Evolutionary conservation across 2,797 vertebrate genomes (phyloP), one percentile per base, ranked within the genome.

Genomic region (Poeciliopsis turneri): DNA sequence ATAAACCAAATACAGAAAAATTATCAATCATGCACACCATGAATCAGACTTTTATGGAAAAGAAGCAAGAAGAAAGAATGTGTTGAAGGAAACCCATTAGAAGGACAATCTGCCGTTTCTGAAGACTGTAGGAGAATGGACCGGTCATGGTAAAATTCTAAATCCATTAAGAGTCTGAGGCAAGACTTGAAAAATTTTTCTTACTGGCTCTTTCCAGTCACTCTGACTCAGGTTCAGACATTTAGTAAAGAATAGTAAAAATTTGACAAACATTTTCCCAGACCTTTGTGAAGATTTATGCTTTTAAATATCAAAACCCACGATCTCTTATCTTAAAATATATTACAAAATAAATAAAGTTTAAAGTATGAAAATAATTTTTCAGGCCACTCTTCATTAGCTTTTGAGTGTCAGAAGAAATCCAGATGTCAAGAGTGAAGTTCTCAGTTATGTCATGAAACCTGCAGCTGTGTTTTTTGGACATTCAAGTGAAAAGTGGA

Each of bases 391-490:
- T 41, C 9, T 25, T 23, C 10, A n/a, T 43, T 25, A 25, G 25
- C 66, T 13, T 43, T 43, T 12, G 36, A 39, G 66, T 69, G 39
- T 43, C 9, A 69, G 33, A 36, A 66, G 33, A 69, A 69, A 43
- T 43, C 39, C 66, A 43, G 39, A 69, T 69, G 9, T 43, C 23
- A 69, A n/a, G 41, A 43, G 39, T 43, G 39, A 69, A 25, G 10
- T 43, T 69, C 41, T 41, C 39, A 25, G 20, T 43, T 41, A 41
- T 41, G 39, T 43, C 66, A 43, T 43, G 39, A 69, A 69, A 69
- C 39, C 39, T 69, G 39, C 66, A 69, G 39, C 66, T 69, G 66
- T 12, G 66, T 69, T 43, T 69, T 69, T 39, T 69, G 66, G 66
- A 43, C 12, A 15, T 43, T 69, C 39, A 43, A 69, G 39, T 41